These are phyloP conservation scores for Berghia stephanieae DNA, from an alignment of 1,140 invertebrate species.

Conservation along the genomic window DNA sequence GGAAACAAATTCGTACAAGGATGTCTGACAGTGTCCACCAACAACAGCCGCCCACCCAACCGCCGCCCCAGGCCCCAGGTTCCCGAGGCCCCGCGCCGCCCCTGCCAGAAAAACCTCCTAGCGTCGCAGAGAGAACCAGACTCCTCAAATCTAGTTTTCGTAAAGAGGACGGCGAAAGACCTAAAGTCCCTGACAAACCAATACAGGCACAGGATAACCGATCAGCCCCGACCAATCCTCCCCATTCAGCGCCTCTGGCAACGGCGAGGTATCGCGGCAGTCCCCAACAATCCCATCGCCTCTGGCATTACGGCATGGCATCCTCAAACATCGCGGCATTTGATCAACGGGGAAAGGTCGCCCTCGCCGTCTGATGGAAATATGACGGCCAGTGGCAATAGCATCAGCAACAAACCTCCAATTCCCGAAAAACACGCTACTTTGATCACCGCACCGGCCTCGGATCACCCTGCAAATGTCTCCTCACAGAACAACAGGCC, in stretches of 20 bases:
- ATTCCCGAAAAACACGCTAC: neutral
- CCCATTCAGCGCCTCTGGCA: neutral
- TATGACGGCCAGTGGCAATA: neutral
- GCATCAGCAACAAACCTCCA: neutral
- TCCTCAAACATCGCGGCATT: too few relatives aligned
- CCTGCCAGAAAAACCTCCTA: slow-evolving; percentile 54
- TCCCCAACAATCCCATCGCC: neutral
- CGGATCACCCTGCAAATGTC: too few relatives aligned
- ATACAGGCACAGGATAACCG: neutral
- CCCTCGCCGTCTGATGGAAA: slow-evolving; percentile 17
- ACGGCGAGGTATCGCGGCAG: neutral
- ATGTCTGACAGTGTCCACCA: slow-evolving; percentile 6
- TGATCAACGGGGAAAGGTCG: slow-evolving; percentile 20
- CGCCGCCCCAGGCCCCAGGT: neutral
- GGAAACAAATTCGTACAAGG: too few relatives aligned
- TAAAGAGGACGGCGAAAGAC: slow-evolving; percentile 51
- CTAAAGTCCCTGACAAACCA: slow-evolving; percentile 40
- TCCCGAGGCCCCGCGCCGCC: slow-evolving; percentile 50
- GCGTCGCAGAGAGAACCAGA: slow-evolving; percentile 53
- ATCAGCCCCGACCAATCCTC: neutral
- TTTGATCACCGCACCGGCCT: neutral
- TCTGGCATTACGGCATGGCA: too few relatives aligned
- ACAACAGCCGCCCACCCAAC: too few relatives aligned
- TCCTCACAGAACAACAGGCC: slow-evolving; percentile 14
- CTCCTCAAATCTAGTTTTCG: slow-evolving; percentile 51